Evolutionary conservation across 2,888 invertebrate species (phyloP).

Genomic region (Pyralis farinalis): DNA sequence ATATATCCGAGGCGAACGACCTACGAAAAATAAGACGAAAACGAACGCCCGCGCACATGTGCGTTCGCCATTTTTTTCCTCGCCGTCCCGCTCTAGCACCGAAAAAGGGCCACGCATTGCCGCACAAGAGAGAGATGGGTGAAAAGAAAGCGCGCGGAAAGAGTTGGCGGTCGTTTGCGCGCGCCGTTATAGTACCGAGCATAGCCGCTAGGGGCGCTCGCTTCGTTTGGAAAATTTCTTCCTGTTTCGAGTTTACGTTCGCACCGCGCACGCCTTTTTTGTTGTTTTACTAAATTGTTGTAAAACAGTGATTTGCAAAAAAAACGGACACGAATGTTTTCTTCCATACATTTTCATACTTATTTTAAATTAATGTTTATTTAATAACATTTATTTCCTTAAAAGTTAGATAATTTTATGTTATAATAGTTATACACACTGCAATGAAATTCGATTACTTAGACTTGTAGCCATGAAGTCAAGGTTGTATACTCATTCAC

Average conservation of each 20-base stretch:
- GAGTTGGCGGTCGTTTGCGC: slow-evolving; percentile 61
- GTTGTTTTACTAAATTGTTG: slow-evolving; percentile 14
- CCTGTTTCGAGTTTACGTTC: slow-evolving; percentile 56
- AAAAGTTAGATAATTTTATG: no score
- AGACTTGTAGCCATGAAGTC: no score
- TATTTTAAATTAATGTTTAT: no score
- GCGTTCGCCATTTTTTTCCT: slow-evolving; percentile 75
- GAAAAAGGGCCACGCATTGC: slow-evolving; percentile 45
- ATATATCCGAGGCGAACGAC: slow-evolving; percentile 73
- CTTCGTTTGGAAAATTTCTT: slow-evolving; percentile 62
- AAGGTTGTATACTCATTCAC: no score
- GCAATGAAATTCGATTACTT: no score
- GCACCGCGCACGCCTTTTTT: slow-evolving; percentile 40
- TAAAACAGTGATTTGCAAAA: no score
- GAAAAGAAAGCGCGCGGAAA: slow-evolving; percentile 73
- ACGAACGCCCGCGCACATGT: slow-evolving; percentile 71
- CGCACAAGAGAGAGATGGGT: slow-evolving; percentile 48
- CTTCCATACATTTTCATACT: no score
- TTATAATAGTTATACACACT: no score
- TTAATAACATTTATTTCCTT: no score
- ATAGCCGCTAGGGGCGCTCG: slow-evolving; percentile 56
- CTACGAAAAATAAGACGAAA: slow-evolving; percentile 77
- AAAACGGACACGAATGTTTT: no score
- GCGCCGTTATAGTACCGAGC: slow-evolving; percentile 52
- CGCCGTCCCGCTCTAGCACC: slow-evolving; percentile 60